Conservation (phyloP, 2,113 vertebrate species). For the Megatriorchis doriae region DNA sequence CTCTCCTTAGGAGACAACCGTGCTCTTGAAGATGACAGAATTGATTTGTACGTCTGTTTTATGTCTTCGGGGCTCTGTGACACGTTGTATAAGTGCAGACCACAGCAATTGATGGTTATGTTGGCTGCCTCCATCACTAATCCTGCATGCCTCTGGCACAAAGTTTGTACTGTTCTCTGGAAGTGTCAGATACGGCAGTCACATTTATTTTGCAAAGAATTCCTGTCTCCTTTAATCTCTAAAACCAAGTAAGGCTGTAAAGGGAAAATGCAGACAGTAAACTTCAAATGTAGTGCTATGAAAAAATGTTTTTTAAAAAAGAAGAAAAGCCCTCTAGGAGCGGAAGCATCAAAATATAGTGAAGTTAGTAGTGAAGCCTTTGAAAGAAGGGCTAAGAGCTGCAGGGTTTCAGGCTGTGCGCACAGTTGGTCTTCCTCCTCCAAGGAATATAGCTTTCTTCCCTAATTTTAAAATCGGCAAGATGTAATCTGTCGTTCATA, state of each 20-base stretch:
- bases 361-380: neutral
- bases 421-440: neutral
- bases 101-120: neutral
- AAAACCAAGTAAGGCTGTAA: constrained; percentile 17
- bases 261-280: constrained; percentile 41
- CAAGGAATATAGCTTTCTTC: neutral
- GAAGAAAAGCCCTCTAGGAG: neutral
- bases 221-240: constrained; percentile 41
- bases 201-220: neutral
- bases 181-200: constrained; percentile 32
- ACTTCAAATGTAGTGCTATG: constrained; percentile 17
- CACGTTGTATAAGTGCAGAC: constrained; percentile 20
- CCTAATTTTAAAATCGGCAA: neutral
- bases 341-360: neutral
- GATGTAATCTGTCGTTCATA: neutral
- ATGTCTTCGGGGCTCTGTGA: constrained; percentile 14
- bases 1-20: neutral
- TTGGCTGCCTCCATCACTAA: constrained; percentile 28
- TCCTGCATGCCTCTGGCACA: constrained; percentile 49
- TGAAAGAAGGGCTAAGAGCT: neutral
- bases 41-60: constrained; percentile 28
- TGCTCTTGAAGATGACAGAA: neutral
- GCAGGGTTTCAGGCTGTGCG: neutral
- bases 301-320: neutral
- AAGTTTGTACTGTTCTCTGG: constrained; percentile 11